Evolutionary conservation across 2,797 vertebrate genomes (phyloP).

Genomic region (Eidolon dupreanum): DNA sequence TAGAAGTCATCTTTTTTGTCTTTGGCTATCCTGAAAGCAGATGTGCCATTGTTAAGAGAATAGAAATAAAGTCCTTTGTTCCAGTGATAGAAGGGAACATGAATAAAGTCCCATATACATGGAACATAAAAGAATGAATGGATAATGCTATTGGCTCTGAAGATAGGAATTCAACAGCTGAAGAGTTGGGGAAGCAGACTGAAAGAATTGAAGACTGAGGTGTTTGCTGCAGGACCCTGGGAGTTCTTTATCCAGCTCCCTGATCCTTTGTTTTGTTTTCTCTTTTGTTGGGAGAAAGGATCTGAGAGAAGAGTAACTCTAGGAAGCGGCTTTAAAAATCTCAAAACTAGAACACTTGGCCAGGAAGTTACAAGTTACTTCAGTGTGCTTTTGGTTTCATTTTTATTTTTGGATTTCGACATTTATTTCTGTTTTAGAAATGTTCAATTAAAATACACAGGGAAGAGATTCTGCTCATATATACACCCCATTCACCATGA

Average conservation of each 20-base stretch:
- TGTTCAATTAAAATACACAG: conserved; percentile 49
- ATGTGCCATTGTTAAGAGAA: conserved; percentile 21
- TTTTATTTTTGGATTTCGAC: conserved; percentile 26
- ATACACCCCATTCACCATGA: background rate
- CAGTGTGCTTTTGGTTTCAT: background rate
- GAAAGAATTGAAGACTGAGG: conserved; percentile 48
- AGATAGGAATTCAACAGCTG: conserved; percentile 1
- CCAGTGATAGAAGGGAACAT: background rate
- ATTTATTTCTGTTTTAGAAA: conserved; percentile 52
- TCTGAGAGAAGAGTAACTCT: conserved; percentile 42
- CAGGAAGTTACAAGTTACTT: conserved; percentile 30
- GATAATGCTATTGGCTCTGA: conserved; percentile 46
- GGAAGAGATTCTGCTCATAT: conserved; percentile 23
- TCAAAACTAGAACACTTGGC: conserved; percentile 44
- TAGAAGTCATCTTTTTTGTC: background rate
- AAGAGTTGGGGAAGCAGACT: background rate
- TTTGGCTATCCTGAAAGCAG: conserved; percentile 27
- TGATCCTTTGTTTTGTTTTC: background rate
- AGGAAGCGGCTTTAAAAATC: conserved; percentile 57
- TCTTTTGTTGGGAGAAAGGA: conserved; percentile 48
- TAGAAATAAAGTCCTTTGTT: conserved; percentile 50
- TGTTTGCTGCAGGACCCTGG: background rate
- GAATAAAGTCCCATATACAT: conserved; percentile 1
- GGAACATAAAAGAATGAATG: conserved; percentile 62
- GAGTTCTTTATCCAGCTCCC: conserved; percentile 23